These are phyloP conservation scores for Chaetura pelagica DNA, from an alignment of 2,113 vertebrate species.

Conservation along the genomic window DNA sequence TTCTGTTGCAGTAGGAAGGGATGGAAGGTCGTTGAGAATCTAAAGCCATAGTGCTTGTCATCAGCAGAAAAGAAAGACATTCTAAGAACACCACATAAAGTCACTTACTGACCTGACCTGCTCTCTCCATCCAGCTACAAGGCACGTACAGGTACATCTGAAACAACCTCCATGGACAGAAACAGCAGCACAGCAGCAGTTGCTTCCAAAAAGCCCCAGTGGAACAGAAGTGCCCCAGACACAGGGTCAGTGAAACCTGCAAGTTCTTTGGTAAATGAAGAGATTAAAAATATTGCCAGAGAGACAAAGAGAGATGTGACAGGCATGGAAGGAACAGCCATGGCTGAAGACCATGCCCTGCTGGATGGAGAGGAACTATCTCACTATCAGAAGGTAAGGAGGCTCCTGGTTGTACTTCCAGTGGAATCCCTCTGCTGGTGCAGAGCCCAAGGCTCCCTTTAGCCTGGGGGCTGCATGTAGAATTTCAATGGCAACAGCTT, in stretches of 20 bases:
- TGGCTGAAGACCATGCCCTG: fast-evolving
- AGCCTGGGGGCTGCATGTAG: background rate
- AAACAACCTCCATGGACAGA: background rate
- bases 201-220: background rate
- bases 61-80: background rate
- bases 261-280: background rate
- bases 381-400: slow-evolving; percentile 49
- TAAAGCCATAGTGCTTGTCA: background rate
- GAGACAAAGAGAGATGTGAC: fast-evolving
- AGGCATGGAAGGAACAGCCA: background rate
- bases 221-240: fast-evolving
- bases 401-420: fast-evolving
- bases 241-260: fast-evolving
- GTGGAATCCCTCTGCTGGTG: background rate
- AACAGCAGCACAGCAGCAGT: background rate
- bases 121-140: background rate
- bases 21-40: background rate
- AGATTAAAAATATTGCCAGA: background rate
- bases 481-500: background rate
- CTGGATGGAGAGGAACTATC: background rate
- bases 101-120: background rate
- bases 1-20: background rate
- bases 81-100: background rate
- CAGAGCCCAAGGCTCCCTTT: fast-evolving
- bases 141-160: background rate